Percentiles rank a stretch among this genome's conserved stretches.
phyloP scores from a whole-genome alignment of 1,140 invertebrate species.

The Aphelenchoides fujianensis region DNA sequence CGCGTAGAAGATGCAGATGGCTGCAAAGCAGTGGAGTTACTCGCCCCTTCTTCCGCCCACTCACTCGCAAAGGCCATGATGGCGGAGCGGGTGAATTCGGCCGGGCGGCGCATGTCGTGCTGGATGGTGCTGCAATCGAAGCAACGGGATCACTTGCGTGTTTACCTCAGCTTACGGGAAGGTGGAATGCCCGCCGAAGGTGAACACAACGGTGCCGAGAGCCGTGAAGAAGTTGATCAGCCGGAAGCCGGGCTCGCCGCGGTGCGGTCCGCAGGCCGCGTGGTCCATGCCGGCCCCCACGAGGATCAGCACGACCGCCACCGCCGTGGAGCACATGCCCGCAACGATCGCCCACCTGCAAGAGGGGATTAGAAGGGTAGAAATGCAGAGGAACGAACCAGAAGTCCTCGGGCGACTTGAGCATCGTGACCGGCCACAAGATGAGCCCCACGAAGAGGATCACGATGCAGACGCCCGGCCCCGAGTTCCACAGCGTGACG shows the following conservation, averaged over 20 bases:
- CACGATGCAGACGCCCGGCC: constrained; percentile 70
- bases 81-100: constrained; percentile 59
- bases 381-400: constrained; percentile 64
- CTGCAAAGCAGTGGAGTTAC: neutral
- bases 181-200: constrained; percentile 68
- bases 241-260: constrained; percentile 11
- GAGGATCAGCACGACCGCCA: constrained; percentile 55
- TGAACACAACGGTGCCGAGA: constrained; percentile 67
- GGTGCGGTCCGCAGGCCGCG: constrained; percentile 10
- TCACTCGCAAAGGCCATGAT: constrained; percentile 43
- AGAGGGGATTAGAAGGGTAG: neutral
- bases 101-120: constrained; percentile 45
- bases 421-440: constrained; percentile 70
- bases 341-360: constrained; percentile 45
- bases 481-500: constrained; percentile 64
- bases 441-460: constrained; percentile 69
- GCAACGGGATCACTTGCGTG: too few species aligned
- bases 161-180: too few species aligned
- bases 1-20: constrained; percentile 36
- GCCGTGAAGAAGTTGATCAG: constrained; percentile 18
- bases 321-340: constrained; percentile 39
- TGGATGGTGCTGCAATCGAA: too few species aligned
- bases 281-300: constrained; percentile 43
- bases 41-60: neutral
- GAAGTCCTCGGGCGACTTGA: constrained; percentile 74